phyloP scores from a whole-genome alignment of 2,888 invertebrate genomes.

The Lithophane ornitopus region DNA sequence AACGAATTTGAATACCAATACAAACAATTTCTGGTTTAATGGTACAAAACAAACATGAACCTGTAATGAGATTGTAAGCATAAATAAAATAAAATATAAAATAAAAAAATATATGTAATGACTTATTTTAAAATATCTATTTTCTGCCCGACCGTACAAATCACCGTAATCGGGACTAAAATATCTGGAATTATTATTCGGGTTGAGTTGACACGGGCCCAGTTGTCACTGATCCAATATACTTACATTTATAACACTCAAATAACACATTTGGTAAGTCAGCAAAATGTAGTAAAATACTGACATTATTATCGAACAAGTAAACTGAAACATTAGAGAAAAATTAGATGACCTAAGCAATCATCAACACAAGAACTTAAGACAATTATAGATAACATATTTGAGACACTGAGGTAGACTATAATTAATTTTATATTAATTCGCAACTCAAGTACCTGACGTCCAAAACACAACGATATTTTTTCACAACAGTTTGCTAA shows the following conservation, averaged over 20 bases:
- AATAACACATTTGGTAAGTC: constrained; percentile 2
- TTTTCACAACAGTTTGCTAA: neutral
- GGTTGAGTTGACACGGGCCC: too few relatives aligned
- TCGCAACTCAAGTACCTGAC: neutral
- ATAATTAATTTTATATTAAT: neutral
- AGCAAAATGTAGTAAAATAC: neutral
- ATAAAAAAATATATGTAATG: too few relatives aligned
- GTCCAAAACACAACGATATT: neutral
- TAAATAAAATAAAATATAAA: too few relatives aligned
- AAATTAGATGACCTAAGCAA: neutral
- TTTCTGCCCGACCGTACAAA: too few relatives aligned
- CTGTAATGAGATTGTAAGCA: too few relatives aligned
- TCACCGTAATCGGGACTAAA: too few relatives aligned
- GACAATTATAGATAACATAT: neutral
- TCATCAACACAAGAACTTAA: neutral
- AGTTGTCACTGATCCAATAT: too few relatives aligned
- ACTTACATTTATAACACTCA: constrained; percentile 13
- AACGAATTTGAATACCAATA: too few relatives aligned
- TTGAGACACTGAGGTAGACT: neutral
- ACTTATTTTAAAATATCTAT: too few relatives aligned
- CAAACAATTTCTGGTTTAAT: too few relatives aligned
- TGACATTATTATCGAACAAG: constrained; percentile 7
- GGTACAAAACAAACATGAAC: too few relatives aligned
- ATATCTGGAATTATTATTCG: too few relatives aligned
- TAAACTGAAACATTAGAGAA: constrained; percentile 15